A percentile compares a stretch with the other conserved stretches of the same genome.
These are phyloP conservation scores for Emesis furor DNA, from an alignment of 2,888 invertebrate genomes.

Conservation along the genomic window DNA sequence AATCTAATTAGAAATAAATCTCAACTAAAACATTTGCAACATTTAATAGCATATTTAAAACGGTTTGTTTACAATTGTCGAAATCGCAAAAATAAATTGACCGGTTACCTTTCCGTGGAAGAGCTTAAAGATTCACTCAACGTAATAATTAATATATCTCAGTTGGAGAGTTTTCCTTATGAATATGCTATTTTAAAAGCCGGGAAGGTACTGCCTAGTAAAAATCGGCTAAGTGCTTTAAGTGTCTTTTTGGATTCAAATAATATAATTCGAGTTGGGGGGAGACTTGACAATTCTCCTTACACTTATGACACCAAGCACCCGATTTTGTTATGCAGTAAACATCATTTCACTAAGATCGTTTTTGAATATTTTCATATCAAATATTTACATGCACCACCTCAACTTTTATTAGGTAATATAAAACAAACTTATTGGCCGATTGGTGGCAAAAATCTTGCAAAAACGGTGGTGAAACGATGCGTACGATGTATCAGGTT, in stretches of 20 bases:
- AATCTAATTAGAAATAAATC: neutral
- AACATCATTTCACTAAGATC: constrained; percentile 32
- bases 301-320: constrained; percentile 31
- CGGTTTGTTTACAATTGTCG: neutral
- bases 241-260: constrained; percentile 23
- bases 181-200: neutral
- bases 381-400: constrained; percentile 18
- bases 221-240: neutral
- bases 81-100: neutral
- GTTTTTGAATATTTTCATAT: constrained; percentile 20
- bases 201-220: neutral
- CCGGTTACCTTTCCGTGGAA: neutral
- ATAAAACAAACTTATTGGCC: constrained; percentile 22
- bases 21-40: neutral
- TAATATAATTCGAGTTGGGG: constrained; percentile 28
- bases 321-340: constrained; percentile 17
- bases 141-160: neutral
- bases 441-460: constrained; percentile 21
- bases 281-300: constrained; percentile 10
- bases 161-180: neutral
- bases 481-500: constrained; percentile 9
- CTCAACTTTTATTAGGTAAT: constrained; percentile 21
- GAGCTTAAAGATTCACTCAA: neutral
- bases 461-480: neutral
- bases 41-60: neutral